Evolutionary conservation across 2,888 invertebrate genomes (phyloP).

Genomic region (Metacarcinus magister): DNA sequence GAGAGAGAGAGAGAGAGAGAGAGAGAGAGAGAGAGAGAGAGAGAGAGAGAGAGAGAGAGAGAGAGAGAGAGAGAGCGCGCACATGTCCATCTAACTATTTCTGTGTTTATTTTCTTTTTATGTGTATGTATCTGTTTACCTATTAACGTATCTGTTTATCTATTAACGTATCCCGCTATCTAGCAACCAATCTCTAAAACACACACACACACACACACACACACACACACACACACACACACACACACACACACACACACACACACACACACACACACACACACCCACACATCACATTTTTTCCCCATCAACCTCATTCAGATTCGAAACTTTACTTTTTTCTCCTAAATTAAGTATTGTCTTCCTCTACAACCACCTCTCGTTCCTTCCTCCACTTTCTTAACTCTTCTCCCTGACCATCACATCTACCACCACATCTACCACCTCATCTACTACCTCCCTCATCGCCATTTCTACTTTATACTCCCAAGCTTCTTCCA

Average conservation of each 20-base stretch:
- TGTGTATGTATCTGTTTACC: neutral
- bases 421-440: neutral
- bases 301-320: neutral
- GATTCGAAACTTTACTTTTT: slow-evolving; percentile 12
- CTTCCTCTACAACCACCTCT: neutral
- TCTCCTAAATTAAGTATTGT: neutral
- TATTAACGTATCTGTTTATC: neutral
- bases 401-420: no score
- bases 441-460: neutral
- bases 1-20: no score
- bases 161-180: neutral
- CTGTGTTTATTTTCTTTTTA: no score
- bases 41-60: no score
- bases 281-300: neutral
- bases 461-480: neutral
- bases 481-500: neutral
- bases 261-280: slow-evolving; percentile 43
- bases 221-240: slow-evolving; percentile 38
- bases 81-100: no score
- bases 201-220: slow-evolving; percentile 47
- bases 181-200: neutral
- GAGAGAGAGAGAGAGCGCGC: no score
- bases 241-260: slow-evolving; percentile 45
- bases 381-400: neutral
- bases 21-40: no score